Evolutionary conservation across 2,797 vertebrate genomes (phyloP).

Genomic region (Tolypeutes matacus): DNA sequence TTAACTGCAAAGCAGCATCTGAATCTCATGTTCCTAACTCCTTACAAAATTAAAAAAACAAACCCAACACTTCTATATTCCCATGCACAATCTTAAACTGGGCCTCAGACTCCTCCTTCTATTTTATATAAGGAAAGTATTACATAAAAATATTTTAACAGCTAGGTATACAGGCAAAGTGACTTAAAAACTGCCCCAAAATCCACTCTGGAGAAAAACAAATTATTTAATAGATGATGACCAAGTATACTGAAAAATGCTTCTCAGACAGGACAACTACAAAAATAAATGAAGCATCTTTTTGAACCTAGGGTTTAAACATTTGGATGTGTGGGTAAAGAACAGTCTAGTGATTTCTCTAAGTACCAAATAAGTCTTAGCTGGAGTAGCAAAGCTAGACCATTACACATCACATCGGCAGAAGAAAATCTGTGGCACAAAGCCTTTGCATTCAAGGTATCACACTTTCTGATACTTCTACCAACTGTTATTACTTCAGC

Average conservation of each 20-base stretch:
- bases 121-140: not conserved
- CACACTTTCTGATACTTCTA: not conserved
- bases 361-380: not conserved
- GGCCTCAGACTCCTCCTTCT: not conserved
- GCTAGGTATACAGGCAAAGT: not conserved
- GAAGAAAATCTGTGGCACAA: slow-evolving; percentile 49
- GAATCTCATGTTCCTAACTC: not conserved
- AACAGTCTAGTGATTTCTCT: not conserved
- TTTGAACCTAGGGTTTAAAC: slow-evolving; percentile 8
- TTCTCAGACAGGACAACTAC: slow-evolving; percentile 19
- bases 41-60: not conserved
- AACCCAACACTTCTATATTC: not conserved
- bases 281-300: slow-evolving; percentile 22
- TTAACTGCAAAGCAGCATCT: not conserved
- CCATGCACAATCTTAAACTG: not conserved
- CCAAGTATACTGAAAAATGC: slow-evolving; percentile 24
- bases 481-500: slow-evolving; percentile 5
- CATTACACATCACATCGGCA: not conserved
- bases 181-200: slow-evolving; percentile 16
- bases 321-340: not conserved
- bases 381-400: not conserved
- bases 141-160: slow-evolving; percentile 38
- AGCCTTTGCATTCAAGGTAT: not conserved
- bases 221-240: not conserved
- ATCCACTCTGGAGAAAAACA: not conserved